A percentile compares a stretch with the other conserved stretches of the same genome.
Evolutionary conservation across 2,113 vertebrate species (phyloP).

Genomic region (Arizona elegans): DNA sequence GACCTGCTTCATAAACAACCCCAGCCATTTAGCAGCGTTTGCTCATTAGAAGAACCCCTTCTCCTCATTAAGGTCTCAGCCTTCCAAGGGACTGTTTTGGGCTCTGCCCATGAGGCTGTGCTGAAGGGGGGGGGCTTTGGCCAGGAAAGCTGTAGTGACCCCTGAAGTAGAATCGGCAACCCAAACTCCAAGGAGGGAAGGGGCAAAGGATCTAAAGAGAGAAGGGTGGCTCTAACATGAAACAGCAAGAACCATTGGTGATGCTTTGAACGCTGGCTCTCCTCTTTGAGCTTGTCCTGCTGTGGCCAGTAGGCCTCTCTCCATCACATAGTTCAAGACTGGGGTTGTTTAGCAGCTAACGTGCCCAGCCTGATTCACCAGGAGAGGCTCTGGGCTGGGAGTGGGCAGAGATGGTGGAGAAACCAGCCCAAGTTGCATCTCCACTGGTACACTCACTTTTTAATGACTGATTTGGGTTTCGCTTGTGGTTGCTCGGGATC

Average conservation of each 20-base stretch:
- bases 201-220: background rate
- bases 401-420: background rate
- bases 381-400: background rate
- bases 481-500: constrained; percentile 23
- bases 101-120: background rate
- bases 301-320: too few species aligned
- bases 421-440: accelerated
- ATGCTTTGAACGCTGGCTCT: background rate
- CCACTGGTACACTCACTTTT: accelerated
- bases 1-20: constrained; percentile 43
- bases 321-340: background rate
- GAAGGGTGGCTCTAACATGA: background rate
- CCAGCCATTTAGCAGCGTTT: background rate
- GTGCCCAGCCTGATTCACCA: accelerated
- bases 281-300: background rate
- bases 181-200: background rate
- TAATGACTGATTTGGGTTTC: constrained; percentile 28
- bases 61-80: background rate
- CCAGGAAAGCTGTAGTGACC: background rate
- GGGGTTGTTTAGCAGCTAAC: accelerated
- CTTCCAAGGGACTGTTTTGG: background rate
- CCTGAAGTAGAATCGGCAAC: background rate
- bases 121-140: too few species aligned
- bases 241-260: background rate
- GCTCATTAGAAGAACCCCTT: background rate